phyloP scores from a whole-genome alignment of 2,797 vertebrate genomes.

The Malacoraja senta region DNA sequence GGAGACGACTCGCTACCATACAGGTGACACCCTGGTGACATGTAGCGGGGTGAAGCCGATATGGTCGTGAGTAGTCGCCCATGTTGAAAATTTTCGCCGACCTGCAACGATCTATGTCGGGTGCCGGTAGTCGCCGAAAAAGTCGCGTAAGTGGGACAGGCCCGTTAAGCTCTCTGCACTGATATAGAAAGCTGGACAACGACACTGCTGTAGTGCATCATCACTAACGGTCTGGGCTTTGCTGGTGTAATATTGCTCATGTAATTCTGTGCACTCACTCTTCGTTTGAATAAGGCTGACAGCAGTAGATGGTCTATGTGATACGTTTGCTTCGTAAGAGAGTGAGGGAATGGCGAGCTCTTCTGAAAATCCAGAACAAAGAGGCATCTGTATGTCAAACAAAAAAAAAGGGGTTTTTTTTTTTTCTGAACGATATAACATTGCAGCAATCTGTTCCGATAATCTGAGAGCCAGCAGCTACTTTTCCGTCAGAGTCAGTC shows the following conservation, averaged over 20 bases:
- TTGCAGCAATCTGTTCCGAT: conserved; percentile 9
- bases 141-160: too few species aligned
- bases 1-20: too few species aligned
- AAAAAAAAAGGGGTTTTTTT: conserved; percentile 1
- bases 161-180: too few species aligned
- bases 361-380: conserved; percentile 11
- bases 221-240: not conserved
- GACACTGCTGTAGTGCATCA: not conserved
- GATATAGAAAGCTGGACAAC: not conserved
- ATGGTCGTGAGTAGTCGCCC: too few species aligned
- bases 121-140: too few species aligned
- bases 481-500: not conserved
- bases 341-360: not conserved
- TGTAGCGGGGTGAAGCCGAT: too few species aligned
- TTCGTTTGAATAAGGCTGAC: not conserved
- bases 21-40: too few species aligned
- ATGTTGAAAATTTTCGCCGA: too few species aligned
- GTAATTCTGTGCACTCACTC: conserved; percentile 8
- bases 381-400: conserved; percentile 9
- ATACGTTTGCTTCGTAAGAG: not conserved
- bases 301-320: not conserved
- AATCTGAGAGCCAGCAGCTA: conserved; percentile 32
- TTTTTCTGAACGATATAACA: not conserved
- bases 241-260: not conserved
- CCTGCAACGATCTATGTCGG: too few species aligned